These are phyloP conservation scores for Arctia plantaginis DNA, from an alignment of 2,888 invertebrate species.

Conservation along the genomic window DNA sequence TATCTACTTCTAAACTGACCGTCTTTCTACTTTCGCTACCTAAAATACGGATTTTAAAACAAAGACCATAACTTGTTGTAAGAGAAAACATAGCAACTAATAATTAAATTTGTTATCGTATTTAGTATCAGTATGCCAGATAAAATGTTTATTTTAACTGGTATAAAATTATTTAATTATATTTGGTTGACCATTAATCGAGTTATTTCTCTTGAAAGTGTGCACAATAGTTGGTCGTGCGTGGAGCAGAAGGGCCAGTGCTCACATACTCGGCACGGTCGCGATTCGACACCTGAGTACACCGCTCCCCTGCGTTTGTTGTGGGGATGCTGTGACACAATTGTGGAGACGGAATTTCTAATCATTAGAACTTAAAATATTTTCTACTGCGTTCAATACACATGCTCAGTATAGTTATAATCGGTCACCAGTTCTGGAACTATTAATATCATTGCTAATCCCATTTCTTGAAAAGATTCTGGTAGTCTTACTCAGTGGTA, in stretches of 20 bases:
- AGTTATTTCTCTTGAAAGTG: neutral
- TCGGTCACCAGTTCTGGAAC: neutral
- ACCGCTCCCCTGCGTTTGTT: slow-evolving; percentile 77
- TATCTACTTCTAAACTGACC: no score
- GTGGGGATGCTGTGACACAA: slow-evolving; percentile 57
- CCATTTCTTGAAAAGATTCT: no score
- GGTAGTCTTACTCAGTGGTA: no score
- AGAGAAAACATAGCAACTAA: no score
- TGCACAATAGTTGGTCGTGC: slow-evolving; percentile 49
- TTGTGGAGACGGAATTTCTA: slow-evolving; percentile 53
- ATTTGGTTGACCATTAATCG: no score
- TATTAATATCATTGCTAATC: neutral
- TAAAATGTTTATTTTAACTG: no score
- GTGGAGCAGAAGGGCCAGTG: slow-evolving; percentile 63
- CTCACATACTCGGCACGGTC: slow-evolving; percentile 70
- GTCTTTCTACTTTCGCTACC: no score
- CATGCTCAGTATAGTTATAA: neutral
- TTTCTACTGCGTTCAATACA: neutral
- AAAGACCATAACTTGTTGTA: no score
- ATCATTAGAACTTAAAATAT: neutral
- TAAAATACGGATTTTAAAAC: no score
- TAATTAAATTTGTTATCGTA: no score
- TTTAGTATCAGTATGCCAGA: no score
- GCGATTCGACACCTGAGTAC: slow-evolving; percentile 85
- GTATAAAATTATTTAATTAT: no score